These are phyloP conservation scores for Actias luna DNA, from an alignment of 2,888 invertebrate genomes.

Conservation along the genomic window DNA sequence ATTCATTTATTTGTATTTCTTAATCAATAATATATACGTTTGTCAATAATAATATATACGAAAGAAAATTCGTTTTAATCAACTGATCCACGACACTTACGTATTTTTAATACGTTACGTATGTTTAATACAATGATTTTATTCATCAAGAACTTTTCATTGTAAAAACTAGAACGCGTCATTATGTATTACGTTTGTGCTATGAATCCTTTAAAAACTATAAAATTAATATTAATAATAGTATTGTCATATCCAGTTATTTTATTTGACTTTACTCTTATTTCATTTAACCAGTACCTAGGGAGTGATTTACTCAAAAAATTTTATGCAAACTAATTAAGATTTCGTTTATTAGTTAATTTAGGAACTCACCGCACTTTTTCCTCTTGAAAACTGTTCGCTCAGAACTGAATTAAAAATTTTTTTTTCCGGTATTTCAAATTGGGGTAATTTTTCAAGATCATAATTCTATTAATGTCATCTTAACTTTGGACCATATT, in stretches of 20 bases:
- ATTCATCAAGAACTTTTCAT: too few species aligned
- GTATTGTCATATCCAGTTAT: neutral
- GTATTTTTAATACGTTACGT: too few species aligned
- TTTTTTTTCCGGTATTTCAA: neutral
- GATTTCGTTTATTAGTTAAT: constrained; percentile 68
- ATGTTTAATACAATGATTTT: too few species aligned
- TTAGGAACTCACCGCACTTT: constrained; percentile 35
- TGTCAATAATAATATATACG: too few species aligned
- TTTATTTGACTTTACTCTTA: neutral
- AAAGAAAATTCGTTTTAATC: too few species aligned
- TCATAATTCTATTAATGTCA: constrained; percentile 4
- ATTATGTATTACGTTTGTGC: too few species aligned
- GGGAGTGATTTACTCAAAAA: constrained; percentile 46
- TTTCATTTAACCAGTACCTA: constrained; percentile 17
- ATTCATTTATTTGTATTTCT: too few species aligned
- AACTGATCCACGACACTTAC: too few species aligned
- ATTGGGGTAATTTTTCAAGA: constrained; percentile 5
- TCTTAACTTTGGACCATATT: neutral
- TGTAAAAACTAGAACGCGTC: too few species aligned
- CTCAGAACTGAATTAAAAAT: neutral
- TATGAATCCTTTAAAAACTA: too few species aligned
- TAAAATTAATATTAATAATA: neutral
- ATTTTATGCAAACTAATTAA: constrained; percentile 64
- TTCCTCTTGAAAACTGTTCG: constrained; percentile 2
- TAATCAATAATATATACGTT: too few species aligned